phyloP scores from a whole-genome alignment of 2,888 invertebrate genomes.

The Leptinotarsa juncta region DNA sequence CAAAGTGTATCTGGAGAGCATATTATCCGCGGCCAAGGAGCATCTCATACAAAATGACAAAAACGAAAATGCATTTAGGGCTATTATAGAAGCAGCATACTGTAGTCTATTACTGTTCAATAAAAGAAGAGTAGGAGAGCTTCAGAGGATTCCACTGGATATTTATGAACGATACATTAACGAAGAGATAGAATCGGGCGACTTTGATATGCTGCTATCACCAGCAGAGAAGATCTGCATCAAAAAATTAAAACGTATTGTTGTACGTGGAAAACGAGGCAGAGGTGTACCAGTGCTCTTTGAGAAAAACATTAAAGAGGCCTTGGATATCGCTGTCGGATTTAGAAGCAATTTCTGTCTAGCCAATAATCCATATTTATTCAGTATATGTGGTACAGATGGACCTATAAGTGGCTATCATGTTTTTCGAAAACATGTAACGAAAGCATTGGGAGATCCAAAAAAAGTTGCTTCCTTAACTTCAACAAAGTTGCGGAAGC shows the following conservation, averaged over 20 bases:
- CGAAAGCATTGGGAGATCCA: constrained; percentile 19
- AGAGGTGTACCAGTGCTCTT: constrained; percentile 29
- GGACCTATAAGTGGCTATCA: background rate
- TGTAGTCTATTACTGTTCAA: constrained; percentile 19
- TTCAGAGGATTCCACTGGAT: constrained; percentile 18
- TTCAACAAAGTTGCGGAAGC: constrained; percentile 29
- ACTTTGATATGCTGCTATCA: constrained; percentile 20
- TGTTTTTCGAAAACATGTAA: constrained; percentile 16
- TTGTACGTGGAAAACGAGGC: constrained; percentile 26
- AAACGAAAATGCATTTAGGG: background rate
- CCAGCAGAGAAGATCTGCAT: constrained; percentile 19
- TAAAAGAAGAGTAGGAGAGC: constrained; percentile 28
- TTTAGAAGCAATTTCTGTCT: constrained; percentile 8
- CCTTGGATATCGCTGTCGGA: background rate
- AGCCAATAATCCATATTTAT: constrained; percentile 21
- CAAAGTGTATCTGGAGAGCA: background rate
- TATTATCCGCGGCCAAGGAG: background rate
- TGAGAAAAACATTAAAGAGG: background rate
- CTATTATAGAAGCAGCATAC: constrained; percentile 2
- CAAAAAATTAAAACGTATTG: constrained; percentile 22
- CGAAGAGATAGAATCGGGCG: background rate
- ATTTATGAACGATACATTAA: constrained; percentile 3
- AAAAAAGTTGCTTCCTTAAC: constrained; percentile 8
- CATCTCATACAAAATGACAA: background rate
- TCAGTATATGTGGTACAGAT: constrained; percentile 18